These are phyloP conservation scores for Himalopsyche japonica DNA, from an alignment of 2,888 invertebrate species.

Conservation along the genomic window DNA sequence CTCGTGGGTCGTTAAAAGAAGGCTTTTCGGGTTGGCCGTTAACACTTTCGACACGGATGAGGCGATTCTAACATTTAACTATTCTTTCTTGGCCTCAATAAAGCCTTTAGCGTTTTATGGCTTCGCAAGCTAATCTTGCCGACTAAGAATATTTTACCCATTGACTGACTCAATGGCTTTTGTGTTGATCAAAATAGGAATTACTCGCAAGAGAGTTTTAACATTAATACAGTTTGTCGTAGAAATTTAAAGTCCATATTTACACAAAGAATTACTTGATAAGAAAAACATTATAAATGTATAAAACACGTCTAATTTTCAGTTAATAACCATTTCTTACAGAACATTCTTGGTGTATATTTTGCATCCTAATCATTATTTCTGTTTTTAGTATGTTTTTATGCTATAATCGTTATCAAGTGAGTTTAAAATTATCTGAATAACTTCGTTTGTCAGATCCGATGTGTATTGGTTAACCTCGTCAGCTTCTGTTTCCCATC, in stretches of 20 bases:
- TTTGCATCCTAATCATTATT: too few relatives aligned
- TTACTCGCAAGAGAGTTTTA: neutral
- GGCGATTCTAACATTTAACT: neutral
- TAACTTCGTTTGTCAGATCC: too few relatives aligned
- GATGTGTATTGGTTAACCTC: too few relatives aligned
- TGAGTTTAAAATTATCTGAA: too few relatives aligned
- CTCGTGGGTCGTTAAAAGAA: neutral
- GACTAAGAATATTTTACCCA: neutral
- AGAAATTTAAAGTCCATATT: neutral
- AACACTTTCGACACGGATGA: neutral
- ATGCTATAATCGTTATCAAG: too few relatives aligned
- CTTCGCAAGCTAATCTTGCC: neutral
- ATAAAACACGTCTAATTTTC: too few relatives aligned
- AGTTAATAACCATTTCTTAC: too few relatives aligned
- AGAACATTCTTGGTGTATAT: too few relatives aligned
- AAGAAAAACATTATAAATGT: neutral
- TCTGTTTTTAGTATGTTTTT: too few relatives aligned
- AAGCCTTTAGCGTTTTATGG: neutral
- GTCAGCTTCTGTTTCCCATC: too few relatives aligned
- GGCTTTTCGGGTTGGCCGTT: neutral
- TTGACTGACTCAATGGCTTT: neutral
- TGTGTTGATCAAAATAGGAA: too few relatives aligned
- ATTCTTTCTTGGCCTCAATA: neutral
- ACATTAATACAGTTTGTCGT: neutral
- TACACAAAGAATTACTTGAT: neutral